Evolutionary conservation across 2,888 invertebrate genomes (phyloP).

Genomic region (Gymnosoma rotundatum): DNA sequence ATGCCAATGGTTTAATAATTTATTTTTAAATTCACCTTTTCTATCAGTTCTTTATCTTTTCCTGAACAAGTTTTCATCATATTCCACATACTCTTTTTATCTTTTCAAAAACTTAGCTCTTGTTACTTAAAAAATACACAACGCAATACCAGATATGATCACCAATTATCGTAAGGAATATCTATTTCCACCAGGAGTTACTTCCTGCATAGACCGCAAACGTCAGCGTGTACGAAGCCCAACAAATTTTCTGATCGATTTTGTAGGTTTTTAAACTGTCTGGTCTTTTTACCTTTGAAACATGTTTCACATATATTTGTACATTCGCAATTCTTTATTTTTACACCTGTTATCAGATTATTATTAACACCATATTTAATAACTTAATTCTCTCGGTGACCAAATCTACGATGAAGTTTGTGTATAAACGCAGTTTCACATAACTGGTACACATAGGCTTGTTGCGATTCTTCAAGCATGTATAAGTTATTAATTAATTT

Average conservation of each 20-base stretch:
- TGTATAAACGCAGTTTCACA: constrained; percentile 11
- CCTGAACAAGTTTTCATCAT: constrained; percentile 12
- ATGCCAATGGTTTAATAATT: background rate
- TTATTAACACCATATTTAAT: constrained; percentile 13
- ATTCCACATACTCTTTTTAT: background rate
- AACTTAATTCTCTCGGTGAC: constrained; percentile 10
- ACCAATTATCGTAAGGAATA: constrained; percentile 29
- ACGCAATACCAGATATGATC: constrained; percentile 9
- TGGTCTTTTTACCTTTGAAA: constrained; percentile 25
- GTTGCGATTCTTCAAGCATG: background rate
- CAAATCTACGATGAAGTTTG: constrained; percentile 22
- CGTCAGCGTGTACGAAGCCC: constrained; percentile 6
- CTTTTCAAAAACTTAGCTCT: background rate
- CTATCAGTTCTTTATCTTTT: background rate
- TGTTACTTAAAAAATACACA: background rate
- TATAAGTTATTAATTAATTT: no score
- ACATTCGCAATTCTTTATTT: constrained; percentile 2
- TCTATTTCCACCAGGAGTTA: no score
- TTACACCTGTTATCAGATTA: background rate
- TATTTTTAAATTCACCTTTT: no score
- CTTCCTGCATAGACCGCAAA: constrained; percentile 33
- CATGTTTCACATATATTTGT: constrained; percentile 7
- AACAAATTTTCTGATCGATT: constrained; percentile 2
- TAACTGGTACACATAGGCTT: background rate
- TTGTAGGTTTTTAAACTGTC: constrained; percentile 10